A percentile compares a stretch with the other conserved stretches of the same genome.
Evolutionary conservation across 2,113 vertebrate genomes (phyloP).

Genomic region (Phainopepla nitens): DNA sequence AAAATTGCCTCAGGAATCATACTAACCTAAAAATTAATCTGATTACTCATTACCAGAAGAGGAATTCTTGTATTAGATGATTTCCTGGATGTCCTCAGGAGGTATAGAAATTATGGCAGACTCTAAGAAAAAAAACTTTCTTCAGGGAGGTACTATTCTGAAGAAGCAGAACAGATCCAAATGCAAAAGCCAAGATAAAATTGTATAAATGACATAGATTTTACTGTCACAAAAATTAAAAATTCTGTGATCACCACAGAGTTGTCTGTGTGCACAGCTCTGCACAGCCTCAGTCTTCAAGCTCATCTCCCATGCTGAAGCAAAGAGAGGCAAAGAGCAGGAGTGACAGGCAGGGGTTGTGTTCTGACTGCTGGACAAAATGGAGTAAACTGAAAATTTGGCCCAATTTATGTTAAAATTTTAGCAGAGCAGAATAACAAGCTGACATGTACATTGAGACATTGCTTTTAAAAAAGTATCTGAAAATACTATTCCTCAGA

Average conservation of each 20-base stretch:
- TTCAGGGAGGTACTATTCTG: background rate
- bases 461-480: background rate
- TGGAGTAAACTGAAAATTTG: background rate
- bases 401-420: background rate
- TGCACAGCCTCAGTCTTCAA: background rate
- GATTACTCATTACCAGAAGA: background rate
- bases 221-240: background rate
- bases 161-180: background rate
- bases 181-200: background rate
- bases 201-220: background rate
- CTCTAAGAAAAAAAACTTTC: background rate
- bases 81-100: background rate
- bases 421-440: background rate
- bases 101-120: background rate
- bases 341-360: background rate
- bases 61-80: background rate
- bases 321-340: background rate
- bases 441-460: background rate
- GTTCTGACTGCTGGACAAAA: background rate
- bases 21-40: background rate
- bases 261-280: rapidly evolving
- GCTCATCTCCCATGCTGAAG: background rate
- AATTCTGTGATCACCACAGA: background rate
- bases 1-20: background rate
- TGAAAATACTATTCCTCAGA: background rate